Conservation (phyloP, 2,113 vertebrate genomes). For the Calyptommatus sinebrachiatus region DNA sequence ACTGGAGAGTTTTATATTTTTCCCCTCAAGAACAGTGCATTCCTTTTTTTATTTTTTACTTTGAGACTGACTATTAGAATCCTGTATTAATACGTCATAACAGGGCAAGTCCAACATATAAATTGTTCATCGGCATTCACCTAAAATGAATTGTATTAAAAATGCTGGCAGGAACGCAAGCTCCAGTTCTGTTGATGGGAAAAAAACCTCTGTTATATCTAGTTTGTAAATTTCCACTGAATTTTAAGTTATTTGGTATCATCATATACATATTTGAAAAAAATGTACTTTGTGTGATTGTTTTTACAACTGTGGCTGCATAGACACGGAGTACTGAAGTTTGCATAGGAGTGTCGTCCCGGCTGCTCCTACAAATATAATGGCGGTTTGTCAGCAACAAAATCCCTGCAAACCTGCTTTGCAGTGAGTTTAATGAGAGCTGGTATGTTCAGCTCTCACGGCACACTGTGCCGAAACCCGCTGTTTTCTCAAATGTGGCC, state of each 20-base stretch:
- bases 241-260: background rate
- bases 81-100: background rate
- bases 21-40: background rate
- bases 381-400: no score
- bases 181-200: background rate
- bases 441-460: no score
- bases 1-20: background rate
- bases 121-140: slow-evolving; percentile 5
- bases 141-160: background rate
- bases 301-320: background rate
- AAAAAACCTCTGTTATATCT: background rate
- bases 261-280: background rate
- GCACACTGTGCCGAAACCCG: no score
- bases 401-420: no score
- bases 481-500: no score
- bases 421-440: no score
- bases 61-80: background rate
- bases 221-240: background rate
- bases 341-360: no score
- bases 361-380: no score
- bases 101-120: background rate
- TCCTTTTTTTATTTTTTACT: background rate
- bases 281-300: background rate
- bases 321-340: no score
- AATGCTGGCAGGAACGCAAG: background rate